A percentile compares a stretch with the other conserved stretches of the same genome.
Evolutionary conservation across 2,888 invertebrate genomes (phyloP).

Genomic region (Melanchra persicariae): DNA sequence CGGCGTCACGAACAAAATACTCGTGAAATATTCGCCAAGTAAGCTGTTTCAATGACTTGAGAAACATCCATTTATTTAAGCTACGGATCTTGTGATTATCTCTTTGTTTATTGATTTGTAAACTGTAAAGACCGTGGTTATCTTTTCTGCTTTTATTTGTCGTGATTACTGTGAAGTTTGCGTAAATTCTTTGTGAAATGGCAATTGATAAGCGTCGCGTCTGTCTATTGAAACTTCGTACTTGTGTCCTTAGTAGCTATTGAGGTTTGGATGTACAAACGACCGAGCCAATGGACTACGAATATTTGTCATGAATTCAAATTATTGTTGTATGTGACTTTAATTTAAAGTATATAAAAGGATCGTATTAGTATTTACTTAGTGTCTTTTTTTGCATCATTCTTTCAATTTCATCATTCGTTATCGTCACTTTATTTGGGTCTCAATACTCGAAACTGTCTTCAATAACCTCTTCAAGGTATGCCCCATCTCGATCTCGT

Average conservation of each 20-base stretch:
- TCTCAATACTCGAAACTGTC: not conserved
- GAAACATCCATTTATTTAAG: slow-evolving; percentile 59
- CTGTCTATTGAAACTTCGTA: not conserved
- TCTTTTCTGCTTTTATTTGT: slow-evolving; percentile 11
- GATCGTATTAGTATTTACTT: slow-evolving; percentile 1
- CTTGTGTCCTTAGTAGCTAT: not conserved
- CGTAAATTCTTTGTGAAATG: slow-evolving; percentile 9
- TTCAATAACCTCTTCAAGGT: not conserved
- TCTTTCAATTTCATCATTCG: not conserved
- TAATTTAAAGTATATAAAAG: slow-evolving; percentile 25
- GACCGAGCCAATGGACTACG: not conserved
- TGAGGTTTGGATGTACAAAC: not conserved
- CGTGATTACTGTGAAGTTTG: slow-evolving; percentile 10
- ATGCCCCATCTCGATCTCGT: not conserved
- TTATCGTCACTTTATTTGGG: not conserved
- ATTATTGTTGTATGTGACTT: slow-evolving; percentile 35
- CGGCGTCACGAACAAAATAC: slow-evolving; percentile 66
- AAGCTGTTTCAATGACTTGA: slow-evolving; percentile 47
- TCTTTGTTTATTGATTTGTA: slow-evolving; percentile 54
- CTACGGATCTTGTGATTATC: slow-evolving; percentile 35
- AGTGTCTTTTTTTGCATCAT: slow-evolving; percentile 12
- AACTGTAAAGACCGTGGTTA: slow-evolving; percentile 35
- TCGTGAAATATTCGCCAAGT: slow-evolving; percentile 64
- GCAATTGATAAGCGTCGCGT: not conserved
- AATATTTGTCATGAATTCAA: slow-evolving; percentile 41